Percentiles rank a stretch among this genome's conserved stretches.
Evolutionary conservation across 2,113 vertebrate species (phyloP).

Genomic region (Brachyistius frenatus): DNA sequence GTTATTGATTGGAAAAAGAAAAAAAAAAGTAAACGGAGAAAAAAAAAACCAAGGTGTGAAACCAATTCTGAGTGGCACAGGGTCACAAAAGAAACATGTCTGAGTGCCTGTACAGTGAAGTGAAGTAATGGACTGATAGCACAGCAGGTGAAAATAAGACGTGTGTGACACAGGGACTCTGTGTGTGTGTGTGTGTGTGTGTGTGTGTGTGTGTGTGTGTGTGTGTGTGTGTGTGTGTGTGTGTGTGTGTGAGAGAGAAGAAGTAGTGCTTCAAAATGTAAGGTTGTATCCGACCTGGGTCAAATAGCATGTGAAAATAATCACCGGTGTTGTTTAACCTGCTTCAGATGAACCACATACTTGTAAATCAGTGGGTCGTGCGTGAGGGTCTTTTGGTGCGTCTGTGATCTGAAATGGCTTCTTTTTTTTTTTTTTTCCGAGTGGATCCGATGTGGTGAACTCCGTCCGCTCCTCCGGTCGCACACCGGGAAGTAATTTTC

Average conservation of each 20-base stretch:
- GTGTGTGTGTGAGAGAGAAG: slow-evolving; percentile 17
- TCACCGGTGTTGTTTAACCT: slow-evolving; percentile 51
- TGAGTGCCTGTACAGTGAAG: slow-evolving; percentile 52
- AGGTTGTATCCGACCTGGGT: slow-evolving; percentile 48
- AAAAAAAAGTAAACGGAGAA: background rate
- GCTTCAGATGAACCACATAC: slow-evolving; percentile 46
- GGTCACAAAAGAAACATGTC: slow-evolving; percentile 50
- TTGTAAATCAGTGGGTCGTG: slow-evolving; percentile 40
- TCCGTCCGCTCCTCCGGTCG: slow-evolving; percentile 37
- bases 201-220: slow-evolving; percentile 29
- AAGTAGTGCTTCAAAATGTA: slow-evolving; percentile 28
- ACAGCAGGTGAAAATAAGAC: slow-evolving; percentile 60
- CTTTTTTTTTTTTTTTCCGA: background rate
- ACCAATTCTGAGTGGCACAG: slow-evolving; percentile 7
- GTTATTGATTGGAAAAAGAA: slow-evolving; percentile 23
- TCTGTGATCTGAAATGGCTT: slow-evolving; percentile 48
- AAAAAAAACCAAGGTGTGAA: background rate
- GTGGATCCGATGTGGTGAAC: slow-evolving; percentile 49
- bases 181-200: slow-evolving; percentile 19
- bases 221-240: slow-evolving; percentile 32
- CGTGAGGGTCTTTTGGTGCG: slow-evolving; percentile 22
- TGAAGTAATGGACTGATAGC: slow-evolving; percentile 29
- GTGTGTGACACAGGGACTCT: slow-evolving; percentile 48
- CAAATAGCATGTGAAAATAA: slow-evolving; percentile 67
- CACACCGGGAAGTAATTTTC: slow-evolving; percentile 62